Percentiles rank a stretch among this genome's conserved stretches.
These are phyloP conservation scores for Patella pellucida DNA, from an alignment of 2,888 invertebrate genomes.

Conservation along the genomic window DNA sequence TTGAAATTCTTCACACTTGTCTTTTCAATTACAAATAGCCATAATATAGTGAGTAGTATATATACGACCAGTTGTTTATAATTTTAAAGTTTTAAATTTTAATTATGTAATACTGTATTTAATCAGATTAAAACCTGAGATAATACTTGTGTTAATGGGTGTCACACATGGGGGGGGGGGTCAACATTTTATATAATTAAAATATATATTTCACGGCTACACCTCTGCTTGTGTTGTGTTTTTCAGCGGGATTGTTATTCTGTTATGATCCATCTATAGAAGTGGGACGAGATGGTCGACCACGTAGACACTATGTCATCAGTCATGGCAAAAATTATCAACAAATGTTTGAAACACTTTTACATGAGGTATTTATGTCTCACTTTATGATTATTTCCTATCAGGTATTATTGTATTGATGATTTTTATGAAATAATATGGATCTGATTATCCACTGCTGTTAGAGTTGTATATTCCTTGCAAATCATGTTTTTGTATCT, in stretches of 20 bases:
- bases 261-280: conserved; percentile 58
- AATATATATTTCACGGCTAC: too few species aligned
- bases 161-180: too few species aligned
- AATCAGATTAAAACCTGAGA: neutral
- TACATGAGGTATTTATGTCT: conserved; percentile 52
- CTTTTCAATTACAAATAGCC: neutral
- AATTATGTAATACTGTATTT: neutral
- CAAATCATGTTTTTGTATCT: too few species aligned
- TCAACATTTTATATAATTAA: too few species aligned
- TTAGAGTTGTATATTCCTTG: too few species aligned
- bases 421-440: neutral
- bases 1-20: neutral
- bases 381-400: too few species aligned
- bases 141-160: conserved; percentile 11
- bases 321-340: conserved; percentile 57
- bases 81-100: neutral
- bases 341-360: conserved; percentile 55
- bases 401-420: too few species aligned
- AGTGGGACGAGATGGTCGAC: conserved; percentile 58
- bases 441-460: neutral
- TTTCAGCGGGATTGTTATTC: conserved; percentile 55
- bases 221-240: too few species aligned
- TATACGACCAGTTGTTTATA: neutral
- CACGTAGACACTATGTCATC: conserved; percentile 54
- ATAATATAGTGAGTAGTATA: neutral